These are phyloP conservation scores for Caranx melampygus DNA, from an alignment of 2,113 vertebrate genomes.

Conservation along the genomic window DNA sequence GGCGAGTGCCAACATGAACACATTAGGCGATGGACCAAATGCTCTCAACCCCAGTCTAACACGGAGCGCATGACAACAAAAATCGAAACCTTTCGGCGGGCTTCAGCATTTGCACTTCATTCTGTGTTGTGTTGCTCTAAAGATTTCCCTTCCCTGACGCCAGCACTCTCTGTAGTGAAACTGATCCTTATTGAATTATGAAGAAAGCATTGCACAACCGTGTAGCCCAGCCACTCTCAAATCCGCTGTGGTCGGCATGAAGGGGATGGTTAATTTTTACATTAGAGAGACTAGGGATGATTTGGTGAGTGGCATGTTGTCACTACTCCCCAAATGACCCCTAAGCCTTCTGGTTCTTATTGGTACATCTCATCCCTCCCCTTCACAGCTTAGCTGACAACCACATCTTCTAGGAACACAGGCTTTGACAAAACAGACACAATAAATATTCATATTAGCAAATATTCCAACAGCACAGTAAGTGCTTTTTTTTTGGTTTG, in stretches of 20 bases:
- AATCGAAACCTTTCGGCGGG: conserved; percentile 72
- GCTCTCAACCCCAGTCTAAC: conserved; percentile 70
- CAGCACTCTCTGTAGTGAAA: conserved; percentile 65
- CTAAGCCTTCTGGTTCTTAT: conserved; percentile 53
- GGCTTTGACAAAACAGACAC: conserved; percentile 13
- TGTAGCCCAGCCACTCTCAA: conserved; percentile 72
- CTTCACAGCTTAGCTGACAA: conserved; percentile 40
- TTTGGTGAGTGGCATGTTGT: conserved; percentile 77
- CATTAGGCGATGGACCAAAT: conserved; percentile 75
- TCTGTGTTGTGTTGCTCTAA: conserved; percentile 55
- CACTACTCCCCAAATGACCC: conserved; percentile 65
- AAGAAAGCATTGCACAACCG: conserved; percentile 66
- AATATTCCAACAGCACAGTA: conserved; percentile 22
- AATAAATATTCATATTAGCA: conserved; percentile 18
- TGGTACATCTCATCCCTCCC: conserved; percentile 39
- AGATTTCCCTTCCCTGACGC: conserved; percentile 67
- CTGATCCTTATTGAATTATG: conserved; percentile 80
- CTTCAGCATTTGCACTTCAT: conserved; percentile 72
- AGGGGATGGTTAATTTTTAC: conserved; percentile 77
- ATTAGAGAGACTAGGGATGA: conserved; percentile 74
- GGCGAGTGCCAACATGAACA: conserved; percentile 75
- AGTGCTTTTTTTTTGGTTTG: conserved; percentile 6
- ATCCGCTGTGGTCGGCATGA: conserved; percentile 76
- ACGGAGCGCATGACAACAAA: conserved; percentile 72
- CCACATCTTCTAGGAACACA: conserved; percentile 31